Percentiles rank a stretch among this genome's conserved stretches.
Conservation (phyloP, 2,888 invertebrate genomes). For the Lutraria lutraria region DNA sequence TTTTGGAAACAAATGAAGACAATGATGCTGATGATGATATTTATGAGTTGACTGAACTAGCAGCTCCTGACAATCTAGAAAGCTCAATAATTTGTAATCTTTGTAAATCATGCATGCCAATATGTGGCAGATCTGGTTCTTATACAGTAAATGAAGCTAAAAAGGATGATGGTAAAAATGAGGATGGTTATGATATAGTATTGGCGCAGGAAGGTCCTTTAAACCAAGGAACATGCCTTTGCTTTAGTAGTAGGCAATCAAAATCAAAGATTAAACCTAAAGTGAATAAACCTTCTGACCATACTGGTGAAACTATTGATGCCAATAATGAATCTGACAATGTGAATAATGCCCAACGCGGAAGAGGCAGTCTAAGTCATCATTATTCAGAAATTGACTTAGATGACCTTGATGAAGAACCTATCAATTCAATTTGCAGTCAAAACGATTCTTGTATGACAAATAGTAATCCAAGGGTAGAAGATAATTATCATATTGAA, state of each 20-base stretch:
- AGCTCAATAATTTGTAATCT: neutral
- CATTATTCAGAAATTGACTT: conserved; percentile 17
- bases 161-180: conserved; percentile 2
- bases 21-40: neutral
- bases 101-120: neutral
- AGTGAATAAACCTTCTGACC: neutral
- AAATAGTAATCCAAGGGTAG: neutral
- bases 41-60: neutral
- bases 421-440: neutral
- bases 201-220: neutral
- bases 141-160: neutral
- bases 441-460: neutral
- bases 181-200: neutral
- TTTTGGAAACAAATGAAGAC: neutral
- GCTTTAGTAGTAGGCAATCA: neutral
- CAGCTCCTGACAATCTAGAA: neutral
- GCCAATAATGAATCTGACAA: neutral
- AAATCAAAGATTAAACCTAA: neutral
- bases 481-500: neutral
- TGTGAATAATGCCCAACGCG: neutral
- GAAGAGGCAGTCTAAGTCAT: neutral
- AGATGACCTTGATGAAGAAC: neutral
- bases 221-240: neutral
- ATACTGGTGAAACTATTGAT: neutral
- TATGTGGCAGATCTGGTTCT: neutral